These are phyloP conservation scores for Polietes domitor DNA, from an alignment of 2,888 invertebrate species.

Conservation along the genomic window DNA sequence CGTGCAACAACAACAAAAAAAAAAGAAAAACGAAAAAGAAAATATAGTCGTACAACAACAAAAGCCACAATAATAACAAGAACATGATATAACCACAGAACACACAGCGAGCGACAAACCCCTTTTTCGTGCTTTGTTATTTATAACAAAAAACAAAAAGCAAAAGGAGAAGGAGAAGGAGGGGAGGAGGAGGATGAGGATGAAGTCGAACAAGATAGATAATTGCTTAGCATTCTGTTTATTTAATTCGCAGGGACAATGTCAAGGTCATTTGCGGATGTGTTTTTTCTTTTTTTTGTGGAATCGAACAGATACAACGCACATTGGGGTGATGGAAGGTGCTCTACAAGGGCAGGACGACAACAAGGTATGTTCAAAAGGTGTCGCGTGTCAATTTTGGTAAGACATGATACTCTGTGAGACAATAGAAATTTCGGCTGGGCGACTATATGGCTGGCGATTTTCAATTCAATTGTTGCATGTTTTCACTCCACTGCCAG, in stretches of 20 bases:
- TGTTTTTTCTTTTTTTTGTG: too few relatives aligned
- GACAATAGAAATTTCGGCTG: too few relatives aligned
- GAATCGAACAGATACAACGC: too few relatives aligned
- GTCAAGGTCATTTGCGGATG: conserved; percentile 43
- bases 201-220: neutral
- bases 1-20: too few relatives aligned
- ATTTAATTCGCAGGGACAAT: conserved; percentile 38
- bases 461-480: conserved; percentile 21
- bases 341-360: too few relatives aligned
- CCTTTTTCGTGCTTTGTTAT: conserved; percentile 40
- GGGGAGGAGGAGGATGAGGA: neutral
- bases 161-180: neutral
- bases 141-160: conserved; percentile 15
- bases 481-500: neutral
- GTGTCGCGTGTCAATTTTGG: too few relatives aligned
- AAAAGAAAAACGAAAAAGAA: too few relatives aligned
- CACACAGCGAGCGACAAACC: conserved; percentile 40
- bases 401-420: too few relatives aligned
- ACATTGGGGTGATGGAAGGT: too few relatives aligned
- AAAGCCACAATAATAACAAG: conserved; percentile 12
- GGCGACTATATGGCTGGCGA: neutral
- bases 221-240: conserved; percentile 20
- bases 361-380: too few relatives aligned
- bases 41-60: neutral
- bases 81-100: neutral